These are phyloP conservation scores for Rhizoglyphus robini DNA, from an alignment of 1,140 invertebrate species.

Conservation along the genomic window DNA sequence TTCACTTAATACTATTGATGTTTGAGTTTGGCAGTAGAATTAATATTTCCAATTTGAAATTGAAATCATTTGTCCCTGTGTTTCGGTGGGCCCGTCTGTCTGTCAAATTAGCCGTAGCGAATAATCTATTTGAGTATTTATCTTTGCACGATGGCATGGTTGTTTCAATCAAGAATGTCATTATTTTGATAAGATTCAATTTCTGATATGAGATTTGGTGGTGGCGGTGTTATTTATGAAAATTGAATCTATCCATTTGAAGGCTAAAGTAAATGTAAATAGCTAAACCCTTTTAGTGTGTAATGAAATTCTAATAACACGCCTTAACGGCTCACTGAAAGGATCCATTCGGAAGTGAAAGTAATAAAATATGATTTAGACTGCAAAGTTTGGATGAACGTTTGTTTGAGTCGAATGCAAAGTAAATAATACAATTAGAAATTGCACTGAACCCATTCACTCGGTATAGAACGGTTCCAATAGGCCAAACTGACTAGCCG, in stretches of 20 bases:
- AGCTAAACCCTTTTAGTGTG: conserved; percentile 13
- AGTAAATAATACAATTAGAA: conserved; percentile 10
- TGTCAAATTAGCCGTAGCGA: neutral
- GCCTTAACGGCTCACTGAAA: neutral
- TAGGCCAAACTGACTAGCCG: neutral
- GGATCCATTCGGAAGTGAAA: conserved; percentile 6
- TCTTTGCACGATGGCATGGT: neutral
- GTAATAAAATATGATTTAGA: conserved; percentile 14
- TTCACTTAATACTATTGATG: too few species aligned
- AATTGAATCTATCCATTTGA: conserved; percentile 14
- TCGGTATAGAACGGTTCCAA: neutral
- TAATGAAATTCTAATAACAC: conserved; percentile 15
- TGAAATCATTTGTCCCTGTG: neutral
- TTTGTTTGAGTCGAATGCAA: neutral
- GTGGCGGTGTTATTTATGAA: neutral
- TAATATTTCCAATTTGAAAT: conserved; percentile 1
- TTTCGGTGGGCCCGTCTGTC: neutral
- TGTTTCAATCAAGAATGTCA: neutral
- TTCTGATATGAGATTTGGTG: neutral
- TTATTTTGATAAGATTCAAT: conserved; percentile 13
- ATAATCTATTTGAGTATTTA: neutral
- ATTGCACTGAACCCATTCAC: neutral
- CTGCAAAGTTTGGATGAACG: neutral
- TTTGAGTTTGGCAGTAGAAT: too few species aligned
- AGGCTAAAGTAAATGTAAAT: neutral